Base-by-base conservation (phyloP, 2,797 vertebrate genomes). In the Syndactyla subalaris region DNA sequence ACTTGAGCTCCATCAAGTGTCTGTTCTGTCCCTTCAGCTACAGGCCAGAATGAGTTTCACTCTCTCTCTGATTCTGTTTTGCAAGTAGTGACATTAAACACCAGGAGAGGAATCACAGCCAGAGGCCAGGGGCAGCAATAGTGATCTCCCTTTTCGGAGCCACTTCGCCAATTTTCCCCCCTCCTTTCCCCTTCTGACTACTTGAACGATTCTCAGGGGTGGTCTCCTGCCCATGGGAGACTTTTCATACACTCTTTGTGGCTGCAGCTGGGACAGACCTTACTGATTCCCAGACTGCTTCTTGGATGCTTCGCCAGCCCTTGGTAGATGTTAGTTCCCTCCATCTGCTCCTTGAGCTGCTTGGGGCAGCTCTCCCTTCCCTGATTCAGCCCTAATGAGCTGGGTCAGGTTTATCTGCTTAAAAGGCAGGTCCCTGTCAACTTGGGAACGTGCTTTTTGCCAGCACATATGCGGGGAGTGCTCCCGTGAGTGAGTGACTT, bases 1-100 rank as follows among this genome's bases (percentile, higher is more conserved):
- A 61, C 94, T 86, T 15, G 62, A 93, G 92, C 93, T 95, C 93
- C 93, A 89, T 91, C 94, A 68, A 81, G 93, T 62, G 87, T 84
- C 87, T 32, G 34, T 54, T 95, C 55, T 18, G 36, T 10, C 29
- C 67, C 77, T 46, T 75, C 66, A 41, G 57, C 87, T 86, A 1
- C 81, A 34, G 38, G n/a, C 8, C 18, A 20, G 27, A 20, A 21
- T 4, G 29, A 19, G 41, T n/a, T 77, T 39, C 22, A 27, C 8
- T 77, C 27, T n/a, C 23, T 30, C 34, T 12, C 24, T 32, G 17
- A 4, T 23, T 86, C 41, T n/a, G n/a, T 55, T 59, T 24, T 22
- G 49, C 38, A 26, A 36, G 26, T 5, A 30, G 4, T 7, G 22
- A 22, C 30, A 14, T n/a, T 4, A 17, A 86, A 57, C 39, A 10